Evolutionary conservation across 2,888 invertebrate genomes (phyloP).

Genomic region (Drosophila recens): DNA sequence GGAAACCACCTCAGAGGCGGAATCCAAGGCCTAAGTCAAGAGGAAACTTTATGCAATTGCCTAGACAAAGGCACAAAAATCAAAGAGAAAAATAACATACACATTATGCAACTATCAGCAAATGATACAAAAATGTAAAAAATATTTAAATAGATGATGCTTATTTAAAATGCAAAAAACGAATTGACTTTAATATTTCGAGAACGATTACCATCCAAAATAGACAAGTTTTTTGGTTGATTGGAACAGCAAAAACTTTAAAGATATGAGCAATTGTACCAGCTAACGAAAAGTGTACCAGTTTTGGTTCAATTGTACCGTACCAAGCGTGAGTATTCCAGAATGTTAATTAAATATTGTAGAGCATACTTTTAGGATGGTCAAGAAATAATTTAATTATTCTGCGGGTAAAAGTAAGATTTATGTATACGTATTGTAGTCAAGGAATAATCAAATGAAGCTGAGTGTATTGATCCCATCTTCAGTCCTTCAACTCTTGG

Average conservation of each 20-base stretch:
- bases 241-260: too few relatives aligned
- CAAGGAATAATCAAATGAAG: too few relatives aligned
- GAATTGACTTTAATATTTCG: not conserved
- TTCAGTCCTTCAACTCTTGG: conserved; percentile 10
- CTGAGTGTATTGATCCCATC: conserved; percentile 1
- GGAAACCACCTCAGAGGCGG: conserved; percentile 79
- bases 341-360: not conserved
- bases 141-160: conserved; percentile 23
- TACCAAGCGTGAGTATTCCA: too few relatives aligned
- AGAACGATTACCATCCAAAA: not conserved
- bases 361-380: not conserved
- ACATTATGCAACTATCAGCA: conserved; percentile 25
- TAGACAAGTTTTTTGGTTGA: too few relatives aligned
- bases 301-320: not conserved
- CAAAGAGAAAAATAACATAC: conserved; percentile 1
- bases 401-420: not conserved
- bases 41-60: conserved; percentile 45
- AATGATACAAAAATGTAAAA: conserved; percentile 50
- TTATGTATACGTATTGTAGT: too few relatives aligned
- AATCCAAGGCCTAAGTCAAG: conserved; percentile 80
- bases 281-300: not conserved
- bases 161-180: conserved; percentile 1
- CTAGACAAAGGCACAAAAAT: conserved; percentile 53
- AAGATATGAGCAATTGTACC: not conserved
- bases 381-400: not conserved